Conservation (phyloP, 2,888 invertebrate species). For the Uropetala carovei region DNA sequence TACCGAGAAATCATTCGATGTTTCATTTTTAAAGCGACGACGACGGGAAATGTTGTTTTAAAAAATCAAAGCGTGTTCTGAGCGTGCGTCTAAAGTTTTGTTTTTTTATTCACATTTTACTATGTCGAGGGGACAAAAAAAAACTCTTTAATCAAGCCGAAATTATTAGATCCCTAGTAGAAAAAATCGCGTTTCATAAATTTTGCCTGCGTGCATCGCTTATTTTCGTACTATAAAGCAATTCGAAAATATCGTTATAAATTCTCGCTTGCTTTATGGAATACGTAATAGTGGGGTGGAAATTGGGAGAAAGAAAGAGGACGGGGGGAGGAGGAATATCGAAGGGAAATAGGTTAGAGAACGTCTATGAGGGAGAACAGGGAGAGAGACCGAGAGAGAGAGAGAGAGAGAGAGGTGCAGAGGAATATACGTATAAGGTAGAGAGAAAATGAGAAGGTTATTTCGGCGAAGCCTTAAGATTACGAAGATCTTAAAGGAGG, state of each 20-base stretch:
- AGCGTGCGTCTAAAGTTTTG: too few species aligned
- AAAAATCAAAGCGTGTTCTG: not conserved
- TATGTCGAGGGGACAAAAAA: not conserved
- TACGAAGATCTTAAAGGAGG: not conserved
- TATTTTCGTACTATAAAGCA: not conserved
- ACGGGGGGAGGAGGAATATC: not conserved
- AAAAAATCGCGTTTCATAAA: not conserved
- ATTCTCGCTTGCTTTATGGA: conserved; percentile 2
- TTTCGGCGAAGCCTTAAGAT: not conserved
- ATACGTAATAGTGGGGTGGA: not conserved
- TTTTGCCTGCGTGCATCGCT: not conserved
- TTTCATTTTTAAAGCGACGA: not conserved
- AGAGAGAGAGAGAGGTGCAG: too few species aligned
- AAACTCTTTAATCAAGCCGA: not conserved
- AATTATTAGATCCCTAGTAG: not conserved
- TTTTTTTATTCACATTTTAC: too few species aligned
- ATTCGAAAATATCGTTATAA: conserved; percentile 24
- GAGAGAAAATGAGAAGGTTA: not conserved
- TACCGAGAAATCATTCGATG: not conserved
- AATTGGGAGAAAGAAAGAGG: not conserved
- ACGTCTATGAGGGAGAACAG: too few species aligned
- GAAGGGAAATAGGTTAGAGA: too few species aligned
- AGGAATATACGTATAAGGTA: not conserved
- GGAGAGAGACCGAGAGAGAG: too few species aligned
- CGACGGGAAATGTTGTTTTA: not conserved